phyloP scores from a whole-genome alignment of 2,113 vertebrate genomes.

The Grammomys surdaster region DNA sequence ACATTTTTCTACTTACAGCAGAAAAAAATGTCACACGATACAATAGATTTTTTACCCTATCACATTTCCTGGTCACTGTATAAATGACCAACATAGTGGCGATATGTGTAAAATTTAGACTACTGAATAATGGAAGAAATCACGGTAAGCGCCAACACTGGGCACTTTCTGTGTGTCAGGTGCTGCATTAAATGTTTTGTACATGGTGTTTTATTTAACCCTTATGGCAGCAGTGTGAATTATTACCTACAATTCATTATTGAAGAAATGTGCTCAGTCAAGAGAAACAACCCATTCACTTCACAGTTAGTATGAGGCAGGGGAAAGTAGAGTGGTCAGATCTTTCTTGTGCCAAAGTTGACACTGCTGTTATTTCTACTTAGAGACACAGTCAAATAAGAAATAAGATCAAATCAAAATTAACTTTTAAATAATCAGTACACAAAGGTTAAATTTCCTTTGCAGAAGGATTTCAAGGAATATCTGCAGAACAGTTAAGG shows the following conservation, averaged over 20 bases:
- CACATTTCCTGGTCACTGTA: neutral
- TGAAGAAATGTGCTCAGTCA: neutral
- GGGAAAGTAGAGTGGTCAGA: neutral
- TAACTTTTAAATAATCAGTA: neutral
- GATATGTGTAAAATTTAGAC: neutral
- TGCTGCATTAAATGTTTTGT: neutral
- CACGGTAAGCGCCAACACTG: neutral
- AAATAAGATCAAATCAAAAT: neutral
- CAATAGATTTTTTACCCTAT: neutral
- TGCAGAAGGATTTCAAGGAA: neutral
- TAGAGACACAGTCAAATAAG: neutral
- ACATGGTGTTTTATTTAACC: neutral
- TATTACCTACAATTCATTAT: neutral
- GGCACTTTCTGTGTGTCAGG: neutral
- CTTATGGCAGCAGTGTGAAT: neutral
- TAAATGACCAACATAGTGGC: neutral
- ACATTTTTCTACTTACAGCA: constrained; percentile 64
- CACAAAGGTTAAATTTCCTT: neutral
- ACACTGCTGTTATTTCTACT: neutral
- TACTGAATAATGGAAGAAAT: neutral
- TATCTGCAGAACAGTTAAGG: neutral
- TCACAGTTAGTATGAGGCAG: neutral
- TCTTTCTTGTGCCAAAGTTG: neutral
- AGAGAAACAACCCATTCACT: neutral
- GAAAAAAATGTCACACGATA: constrained; percentile 58